Evolutionary conservation across 1,140 invertebrate genomes (phyloP).

Genomic region (Caenorhabditis brenneri): DNA sequence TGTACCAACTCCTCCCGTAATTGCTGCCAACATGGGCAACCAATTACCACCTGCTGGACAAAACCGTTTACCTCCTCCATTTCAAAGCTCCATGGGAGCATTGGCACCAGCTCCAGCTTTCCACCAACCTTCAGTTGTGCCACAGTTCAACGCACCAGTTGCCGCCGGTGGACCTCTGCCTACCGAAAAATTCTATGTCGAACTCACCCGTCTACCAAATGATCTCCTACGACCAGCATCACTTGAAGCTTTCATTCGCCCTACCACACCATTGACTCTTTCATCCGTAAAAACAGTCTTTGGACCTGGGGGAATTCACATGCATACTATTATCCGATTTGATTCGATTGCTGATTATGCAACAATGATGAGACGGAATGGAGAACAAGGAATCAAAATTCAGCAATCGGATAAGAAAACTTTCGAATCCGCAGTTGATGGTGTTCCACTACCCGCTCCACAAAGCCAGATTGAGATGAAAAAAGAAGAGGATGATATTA

Average conservation of each 20-base stretch:
- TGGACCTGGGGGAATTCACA: constrained; percentile 41
- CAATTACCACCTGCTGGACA: not conserved
- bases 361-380: constrained; percentile 29
- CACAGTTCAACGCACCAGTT: not conserved
- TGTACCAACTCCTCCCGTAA: not conserved
- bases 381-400: constrained; percentile 48
- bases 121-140: not conserved
- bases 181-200: constrained; percentile 30
- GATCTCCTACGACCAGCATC: constrained; percentile 48
- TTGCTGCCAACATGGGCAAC: too few species aligned
- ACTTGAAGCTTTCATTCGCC: constrained; percentile 50
- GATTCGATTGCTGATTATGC: constrained; percentile 31
- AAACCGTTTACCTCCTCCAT: not conserved
- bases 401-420: constrained; percentile 37
- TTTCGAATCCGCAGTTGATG: constrained; percentile 48
- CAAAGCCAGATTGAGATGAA: not conserved
- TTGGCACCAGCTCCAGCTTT: not conserved
- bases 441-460: not conserved
- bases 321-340: constrained; percentile 48
- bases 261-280: constrained; percentile 45
- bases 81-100: not conserved
- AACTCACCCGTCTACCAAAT: constrained; percentile 46
- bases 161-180: not conserved
- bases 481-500: constrained; percentile 6
- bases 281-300: constrained; percentile 50